These are phyloP conservation scores for Catocala nupta DNA, from an alignment of 2,888 invertebrate species.

Conservation along the genomic window DNA sequence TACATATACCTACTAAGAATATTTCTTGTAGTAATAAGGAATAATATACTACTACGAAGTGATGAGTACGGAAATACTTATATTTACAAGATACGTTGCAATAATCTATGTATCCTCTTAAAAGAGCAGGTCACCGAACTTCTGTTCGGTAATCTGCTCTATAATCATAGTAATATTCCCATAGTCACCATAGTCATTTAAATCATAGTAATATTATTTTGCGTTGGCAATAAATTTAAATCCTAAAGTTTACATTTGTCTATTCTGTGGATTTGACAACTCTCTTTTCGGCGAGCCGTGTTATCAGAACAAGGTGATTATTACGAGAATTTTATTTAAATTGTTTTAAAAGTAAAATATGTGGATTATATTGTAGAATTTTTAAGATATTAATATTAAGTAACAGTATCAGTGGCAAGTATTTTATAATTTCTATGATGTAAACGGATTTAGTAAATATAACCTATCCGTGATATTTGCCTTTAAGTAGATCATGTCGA, in stretches of 20 bases:
- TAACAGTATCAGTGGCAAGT: slow-evolving; percentile 20
- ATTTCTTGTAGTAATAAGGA: too few relatives aligned
- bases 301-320: slow-evolving; percentile 68
- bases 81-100: too few relatives aligned
- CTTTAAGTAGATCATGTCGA: slow-evolving; percentile 72
- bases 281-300: slow-evolving; percentile 71
- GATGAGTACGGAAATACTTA: too few relatives aligned
- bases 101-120: too few relatives aligned
- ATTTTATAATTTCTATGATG: slow-evolving; percentile 51
- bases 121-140: too few relatives aligned
- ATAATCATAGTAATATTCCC: too few relatives aligned
- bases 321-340: slow-evolving; percentile 17
- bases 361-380: slow-evolving; percentile 11
- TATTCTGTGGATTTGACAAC: slow-evolving; percentile 22
- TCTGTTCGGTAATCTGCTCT: too few relatives aligned
- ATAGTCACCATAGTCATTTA: too few relatives aligned
- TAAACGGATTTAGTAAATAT: slow-evolving; percentile 57
- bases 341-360: slow-evolving; percentile 43
- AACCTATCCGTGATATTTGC: slow-evolving; percentile 60
- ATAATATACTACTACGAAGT: too few relatives aligned
- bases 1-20: too few relatives aligned
- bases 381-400: neutral
- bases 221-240: too few relatives aligned
- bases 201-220: too few relatives aligned
- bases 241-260: neutral